Base-by-base conservation (phyloP, 2,797 vertebrate genomes). In the Eulemur albifrons region DNA sequence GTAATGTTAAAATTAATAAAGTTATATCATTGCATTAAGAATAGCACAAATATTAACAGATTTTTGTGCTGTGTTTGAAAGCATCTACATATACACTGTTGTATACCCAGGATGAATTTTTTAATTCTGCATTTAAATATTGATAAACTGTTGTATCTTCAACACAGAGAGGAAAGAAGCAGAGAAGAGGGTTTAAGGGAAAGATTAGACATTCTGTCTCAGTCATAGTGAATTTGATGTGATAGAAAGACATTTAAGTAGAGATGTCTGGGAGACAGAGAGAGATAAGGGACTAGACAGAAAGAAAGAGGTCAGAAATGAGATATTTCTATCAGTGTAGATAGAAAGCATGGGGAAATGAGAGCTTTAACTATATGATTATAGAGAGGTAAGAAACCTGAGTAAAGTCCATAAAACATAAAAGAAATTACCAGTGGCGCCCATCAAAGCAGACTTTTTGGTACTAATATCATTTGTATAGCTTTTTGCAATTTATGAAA, bases 171-270 rank as follows among this genome's bases (percentile, higher is more conserved):
- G 30, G 21, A 88, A 92, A 87, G 38, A 89, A 61, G 21, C 7
- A 43, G 70, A 85, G 67, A 7, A 61, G 63, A 86, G 14, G 40
- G 45, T 80, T 95, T 86, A 73, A 90, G 40, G 40, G 52, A 96
- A 87, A 86, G 59, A 95, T 57, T 69, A 96, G 88, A 69, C 69
- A 91, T 93, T 95, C 84, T 96, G 69, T 96, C 93, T 96, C 75
- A 79, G 84, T 88, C 67, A 82, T 50, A 48, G 59, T 80, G 63
- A 92, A 96, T 94, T 79, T 79, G 67, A 97, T 94, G 80, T 96
- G 85, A 93, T 97, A 77, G 70, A 65, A 91, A 96, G 94, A 97
- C 93, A 95, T 93, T 95, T 94, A 96, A 95, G 85, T 79, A 83
- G 52, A 70, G 79, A 92, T 96, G 92, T 97, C 95, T 97, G 88